A percentile compares a stretch with the other conserved stretches of the same genome.
phyloP scores from a whole-genome alignment of 2,797 vertebrate species.

The Karalla daura region DNA sequence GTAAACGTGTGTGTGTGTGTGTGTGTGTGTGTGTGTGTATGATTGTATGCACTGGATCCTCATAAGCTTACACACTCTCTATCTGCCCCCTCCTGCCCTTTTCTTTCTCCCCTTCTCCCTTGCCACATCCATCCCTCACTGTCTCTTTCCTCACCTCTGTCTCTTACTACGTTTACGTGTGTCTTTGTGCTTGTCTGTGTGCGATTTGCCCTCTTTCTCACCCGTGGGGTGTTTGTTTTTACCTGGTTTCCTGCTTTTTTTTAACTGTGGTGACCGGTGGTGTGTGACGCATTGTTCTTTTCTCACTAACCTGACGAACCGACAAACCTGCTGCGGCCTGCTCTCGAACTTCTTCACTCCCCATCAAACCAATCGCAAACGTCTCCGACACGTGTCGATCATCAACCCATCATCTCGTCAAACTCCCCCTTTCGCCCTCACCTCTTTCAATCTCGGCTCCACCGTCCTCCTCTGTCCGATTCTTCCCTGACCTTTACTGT shows the following conservation, averaged over 20 bases:
- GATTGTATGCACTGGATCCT: conserved; percentile 12
- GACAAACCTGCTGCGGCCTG: conserved; percentile 22
- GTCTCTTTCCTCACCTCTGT: neutral
- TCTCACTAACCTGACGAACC: conserved; percentile 37
- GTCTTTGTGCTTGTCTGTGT: conserved; percentile 24
- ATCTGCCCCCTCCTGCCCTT: conserved; percentile 8
- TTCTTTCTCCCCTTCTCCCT: neutral
- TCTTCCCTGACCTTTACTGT: neutral
- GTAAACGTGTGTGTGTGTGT: conserved; percentile 1
- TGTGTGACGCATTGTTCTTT: conserved; percentile 22
- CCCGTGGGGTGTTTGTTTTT: conserved; percentile 13
- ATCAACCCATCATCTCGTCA: neutral
- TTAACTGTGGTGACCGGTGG: conserved; percentile 38
- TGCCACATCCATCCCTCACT: conserved; percentile 59
- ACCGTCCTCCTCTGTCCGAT: neutral
- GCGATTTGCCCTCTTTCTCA: conserved; percentile 69
- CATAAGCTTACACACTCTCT: conserved; percentile 58
- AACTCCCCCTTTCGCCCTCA: neutral
- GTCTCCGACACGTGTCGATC: conserved; percentile 1
- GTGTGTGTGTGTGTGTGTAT: conserved; percentile 14
- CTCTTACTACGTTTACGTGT: no score
- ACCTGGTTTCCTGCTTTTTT: conserved; percentile 30
- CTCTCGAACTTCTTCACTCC: conserved; percentile 25
- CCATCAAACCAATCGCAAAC: neutral
- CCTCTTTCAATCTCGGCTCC: neutral